These are phyloP conservation scores for Todiramphus chloris DNA, from an alignment of 2,113 vertebrate species.

Conservation along the genomic window DNA sequence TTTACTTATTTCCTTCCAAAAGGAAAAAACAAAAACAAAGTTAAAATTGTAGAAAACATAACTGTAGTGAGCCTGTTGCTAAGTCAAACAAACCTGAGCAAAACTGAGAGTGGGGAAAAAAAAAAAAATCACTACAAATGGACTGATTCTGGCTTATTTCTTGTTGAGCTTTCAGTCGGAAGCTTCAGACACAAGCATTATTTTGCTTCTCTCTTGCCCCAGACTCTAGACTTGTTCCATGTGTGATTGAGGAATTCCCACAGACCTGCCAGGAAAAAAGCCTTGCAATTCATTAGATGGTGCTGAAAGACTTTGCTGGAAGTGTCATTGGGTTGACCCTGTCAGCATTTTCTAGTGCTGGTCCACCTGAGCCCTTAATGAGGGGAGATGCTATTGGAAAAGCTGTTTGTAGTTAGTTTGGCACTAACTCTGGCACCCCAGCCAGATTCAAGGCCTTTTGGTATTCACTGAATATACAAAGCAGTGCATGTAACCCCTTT, in stretches of 20 bases:
- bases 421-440: not conserved
- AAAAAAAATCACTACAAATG: not conserved
- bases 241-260: not conserved
- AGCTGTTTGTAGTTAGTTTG: not conserved
- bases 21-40: not conserved
- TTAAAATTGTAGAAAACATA: not conserved
- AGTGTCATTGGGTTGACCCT: not conserved
- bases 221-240: not conserved
- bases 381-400: not conserved
- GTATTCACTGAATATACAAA: not conserved
- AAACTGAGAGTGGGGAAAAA: not conserved
- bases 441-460: not conserved
- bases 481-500: not conserved
- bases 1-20: not conserved
- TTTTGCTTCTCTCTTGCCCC: not conserved
- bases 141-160: not conserved
- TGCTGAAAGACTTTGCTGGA: conserved; percentile 25
- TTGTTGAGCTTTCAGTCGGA: not conserved
- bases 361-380: not conserved
- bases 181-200: not conserved
- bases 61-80: not conserved
- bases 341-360: not conserved
- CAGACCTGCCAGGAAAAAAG: conserved; percentile 9
- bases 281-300: not conserved
- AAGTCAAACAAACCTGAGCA: not conserved